A percentile compares a stretch with the other conserved stretches of the same genome.
phyloP scores from a whole-genome alignment of 2,888 invertebrate species.

The Drosophila mercatorum region DNA sequence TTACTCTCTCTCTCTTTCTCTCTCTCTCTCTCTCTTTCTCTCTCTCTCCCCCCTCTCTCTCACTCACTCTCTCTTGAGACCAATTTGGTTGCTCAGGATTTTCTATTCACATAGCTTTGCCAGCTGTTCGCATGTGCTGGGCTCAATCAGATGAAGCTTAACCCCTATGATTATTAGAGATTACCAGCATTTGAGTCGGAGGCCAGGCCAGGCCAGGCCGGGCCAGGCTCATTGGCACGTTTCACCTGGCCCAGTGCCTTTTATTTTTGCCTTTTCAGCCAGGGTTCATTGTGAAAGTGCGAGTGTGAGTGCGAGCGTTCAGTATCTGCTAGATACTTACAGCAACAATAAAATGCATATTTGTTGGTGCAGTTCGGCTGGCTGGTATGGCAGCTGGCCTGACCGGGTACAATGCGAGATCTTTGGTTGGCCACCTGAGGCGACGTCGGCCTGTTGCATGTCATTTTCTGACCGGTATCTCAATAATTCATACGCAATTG shows the following conservation, averaged over 20 bases:
- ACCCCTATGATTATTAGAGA: constrained; percentile 59
- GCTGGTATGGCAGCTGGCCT: constrained; percentile 5
- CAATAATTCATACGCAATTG: constrained; percentile 77
- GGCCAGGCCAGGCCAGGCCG: constrained; percentile 2
- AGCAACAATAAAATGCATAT: constrained; percentile 26
- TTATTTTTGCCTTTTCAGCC: constrained; percentile 22
- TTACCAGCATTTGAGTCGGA: constrained; percentile 40
- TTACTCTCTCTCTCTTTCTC: neutral
- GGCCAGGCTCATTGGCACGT: constrained; percentile 44
- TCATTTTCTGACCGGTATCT: constrained; percentile 76
- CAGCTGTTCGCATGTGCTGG: constrained; percentile 30
- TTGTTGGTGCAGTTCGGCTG: constrained; percentile 16
- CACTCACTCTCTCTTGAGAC: neutral
- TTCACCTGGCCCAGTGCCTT: constrained; percentile 60
- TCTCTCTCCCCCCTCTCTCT: neutral
- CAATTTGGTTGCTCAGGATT: constrained; percentile 1
- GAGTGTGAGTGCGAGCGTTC: constrained; percentile 10
- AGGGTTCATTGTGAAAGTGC: constrained; percentile 65
- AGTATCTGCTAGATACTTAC: constrained; percentile 23
- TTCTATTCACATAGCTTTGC: constrained; percentile 6
- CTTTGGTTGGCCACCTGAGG: constrained; percentile 58
- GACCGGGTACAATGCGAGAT: constrained; percentile 46
- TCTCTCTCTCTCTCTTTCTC: neutral
- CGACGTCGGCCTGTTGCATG: constrained; percentile 68
- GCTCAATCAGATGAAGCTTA: constrained; percentile 47